These are phyloP conservation scores for Carapus acus DNA, from an alignment of 2,797 vertebrate species.

Conservation along the genomic window DNA sequence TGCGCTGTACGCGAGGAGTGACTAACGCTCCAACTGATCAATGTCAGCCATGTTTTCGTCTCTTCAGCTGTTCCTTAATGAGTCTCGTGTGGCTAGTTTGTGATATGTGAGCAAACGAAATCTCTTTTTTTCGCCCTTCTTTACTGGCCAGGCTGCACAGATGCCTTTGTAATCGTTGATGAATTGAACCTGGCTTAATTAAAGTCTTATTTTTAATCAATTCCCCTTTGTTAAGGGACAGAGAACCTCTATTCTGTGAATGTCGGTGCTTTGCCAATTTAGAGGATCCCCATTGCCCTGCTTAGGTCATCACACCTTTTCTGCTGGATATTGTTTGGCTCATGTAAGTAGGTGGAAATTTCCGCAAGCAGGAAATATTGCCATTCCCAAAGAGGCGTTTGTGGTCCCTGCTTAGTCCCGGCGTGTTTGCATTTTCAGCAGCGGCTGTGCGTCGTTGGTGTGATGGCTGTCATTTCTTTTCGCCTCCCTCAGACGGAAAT, in stretches of 20 bases:
- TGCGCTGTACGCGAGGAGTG: slow-evolving; percentile 43
- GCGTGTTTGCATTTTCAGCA: slow-evolving; percentile 34
- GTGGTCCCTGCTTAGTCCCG: slow-evolving; percentile 36
- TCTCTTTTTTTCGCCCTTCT: slow-evolving; percentile 51
- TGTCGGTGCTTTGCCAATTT: slow-evolving; percentile 55
- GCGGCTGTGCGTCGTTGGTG: slow-evolving; percentile 30
- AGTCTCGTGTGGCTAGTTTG: slow-evolving; percentile 66
- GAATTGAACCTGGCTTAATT: slow-evolving; percentile 63
- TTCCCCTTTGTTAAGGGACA: slow-evolving; percentile 57
- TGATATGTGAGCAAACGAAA: slow-evolving; percentile 51
- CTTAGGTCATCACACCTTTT: slow-evolving; percentile 58
- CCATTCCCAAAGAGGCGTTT: slow-evolving; percentile 44
- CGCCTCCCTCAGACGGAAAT: slow-evolving; percentile 34
- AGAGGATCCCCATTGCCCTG: slow-evolving; percentile 55
- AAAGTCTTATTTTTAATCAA: slow-evolving; percentile 71
- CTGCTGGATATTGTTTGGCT: slow-evolving; percentile 50
- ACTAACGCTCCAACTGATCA: slow-evolving; percentile 58
- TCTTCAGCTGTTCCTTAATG: slow-evolving; percentile 65
- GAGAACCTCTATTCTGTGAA: slow-evolving; percentile 46
- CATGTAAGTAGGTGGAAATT: slow-evolving; percentile 49
- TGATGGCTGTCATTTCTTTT: slow-evolving; percentile 51
- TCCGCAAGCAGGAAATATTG: slow-evolving; percentile 53
- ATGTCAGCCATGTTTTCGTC: slow-evolving; percentile 49
- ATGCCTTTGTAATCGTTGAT: slow-evolving; percentile 55
- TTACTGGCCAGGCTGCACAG: slow-evolving; percentile 48